Evolutionary conservation across 2,888 invertebrate genomes (phyloP).

Genomic region (Lasioglossum figueresi): DNA sequence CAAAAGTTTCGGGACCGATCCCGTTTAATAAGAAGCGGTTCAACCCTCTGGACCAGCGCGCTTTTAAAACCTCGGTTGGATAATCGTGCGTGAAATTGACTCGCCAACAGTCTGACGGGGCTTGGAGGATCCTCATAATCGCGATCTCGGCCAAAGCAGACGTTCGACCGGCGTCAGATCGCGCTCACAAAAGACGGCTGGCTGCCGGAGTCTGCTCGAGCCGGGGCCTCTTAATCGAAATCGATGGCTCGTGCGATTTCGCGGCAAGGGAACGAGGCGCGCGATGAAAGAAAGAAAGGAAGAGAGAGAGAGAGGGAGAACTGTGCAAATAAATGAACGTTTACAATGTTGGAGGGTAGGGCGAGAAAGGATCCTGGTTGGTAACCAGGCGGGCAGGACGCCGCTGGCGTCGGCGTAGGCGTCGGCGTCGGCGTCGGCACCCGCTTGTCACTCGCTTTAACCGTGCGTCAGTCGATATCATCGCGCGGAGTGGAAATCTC

Average conservation of each 20-base stretch:
- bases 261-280: slow-evolving; percentile 31
- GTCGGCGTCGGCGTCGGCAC: slow-evolving; percentile 49
- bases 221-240: slow-evolving; percentile 63
- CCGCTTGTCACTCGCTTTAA: slow-evolving; percentile 75
- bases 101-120: slow-evolving; percentile 42
- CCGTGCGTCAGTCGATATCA: slow-evolving; percentile 77
- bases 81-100: slow-evolving; percentile 64
- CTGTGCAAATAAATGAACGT: slow-evolving; percentile 70
- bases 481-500: slow-evolving; percentile 78
- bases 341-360: slow-evolving; percentile 68
- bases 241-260: slow-evolving; percentile 72
- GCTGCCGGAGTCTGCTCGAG: slow-evolving; percentile 26
- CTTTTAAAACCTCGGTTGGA: slow-evolving; percentile 25
- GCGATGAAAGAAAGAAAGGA: neutral
- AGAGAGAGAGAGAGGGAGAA: neutral
- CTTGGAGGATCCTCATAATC: slow-evolving; percentile 39
- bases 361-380: slow-evolving; percentile 53
- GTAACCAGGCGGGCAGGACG: slow-evolving; percentile 40
- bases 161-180: slow-evolving; percentile 24
- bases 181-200: slow-evolving; percentile 34
- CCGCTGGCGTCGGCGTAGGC: slow-evolving; percentile 27
- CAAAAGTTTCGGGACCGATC: neutral
- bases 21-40: neutral
- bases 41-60: slow-evolving; percentile 6
- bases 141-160: slow-evolving; percentile 20